Evolutionary conservation across 2,797 vertebrate genomes (phyloP), one percentile per base, ranked within the genome.

Genomic region (Bryconaethiops microstoma): DNA sequence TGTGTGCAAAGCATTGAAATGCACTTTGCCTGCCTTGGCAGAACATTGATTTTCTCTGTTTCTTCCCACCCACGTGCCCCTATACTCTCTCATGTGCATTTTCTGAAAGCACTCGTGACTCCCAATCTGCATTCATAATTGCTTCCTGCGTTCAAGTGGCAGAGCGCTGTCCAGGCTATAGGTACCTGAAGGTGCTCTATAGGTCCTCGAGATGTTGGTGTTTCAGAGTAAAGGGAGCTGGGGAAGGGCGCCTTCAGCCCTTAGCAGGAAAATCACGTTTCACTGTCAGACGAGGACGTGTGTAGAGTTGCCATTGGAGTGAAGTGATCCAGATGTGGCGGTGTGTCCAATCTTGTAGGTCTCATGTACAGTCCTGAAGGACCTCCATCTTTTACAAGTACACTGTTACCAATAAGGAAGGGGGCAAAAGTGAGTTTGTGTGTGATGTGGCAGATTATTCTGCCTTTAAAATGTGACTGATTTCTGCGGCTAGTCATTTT

Each of bases 21-120:
- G 65, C 23, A 76, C 76, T 82, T 78, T 67, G 64, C 67, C 63
- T 54, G 42, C 60, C 76, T 40, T 77, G 78, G 63, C 75, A 78
- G 72, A 39, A 70, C 74, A 76, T 82, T 71, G 79, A 81, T 76
- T 79, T 76, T 84, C 76, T 76, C 79, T 82, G 65, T 71, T 82
- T 79, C 76, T 71, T 71, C 35, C 83, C 79, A 76, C 83, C 83
- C 83, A 84, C 83, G 54, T 84, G 80, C 72, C 72, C 83, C 74
- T 73, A 76, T 79, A 78, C 76, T 84, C 79, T 75, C 67, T 67
- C 39, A 72, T 79, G 79, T 73, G 78, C 68, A 29, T 76, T 82
- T 77, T 81, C 79, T 76, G 59, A 81, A 79, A 82, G 79, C 83
- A 72, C 83, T 82, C 83, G 60, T 76, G 55, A 65, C 83, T 76